Conservation (phyloP, 2,113 vertebrate species). For the Heterocephalus glaber region DNA sequence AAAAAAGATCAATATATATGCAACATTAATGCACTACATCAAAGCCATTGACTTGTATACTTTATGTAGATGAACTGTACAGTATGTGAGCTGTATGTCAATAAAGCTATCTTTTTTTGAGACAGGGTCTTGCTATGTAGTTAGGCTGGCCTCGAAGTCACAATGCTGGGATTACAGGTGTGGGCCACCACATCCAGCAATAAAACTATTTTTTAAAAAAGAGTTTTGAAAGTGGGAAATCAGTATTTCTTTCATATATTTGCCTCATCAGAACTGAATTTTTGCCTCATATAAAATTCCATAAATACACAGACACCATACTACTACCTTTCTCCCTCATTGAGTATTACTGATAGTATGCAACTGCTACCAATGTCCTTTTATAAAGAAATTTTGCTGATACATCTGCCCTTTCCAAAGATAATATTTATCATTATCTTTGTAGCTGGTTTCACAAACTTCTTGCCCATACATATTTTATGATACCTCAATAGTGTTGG, state of each 20-base stretch:
- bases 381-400: constrained; percentile 20
- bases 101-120: background rate
- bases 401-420: constrained; percentile 16
- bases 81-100: background rate
- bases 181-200: too few species aligned
- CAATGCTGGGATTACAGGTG: too few species aligned
- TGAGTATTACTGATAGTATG: background rate
- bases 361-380: background rate
- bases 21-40: background rate
- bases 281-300: background rate
- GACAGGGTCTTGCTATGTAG: too few species aligned
- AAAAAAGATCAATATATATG: background rate
- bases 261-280: background rate
- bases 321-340: background rate
- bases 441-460: constrained; percentile 13
- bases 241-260: background rate
- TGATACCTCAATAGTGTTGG: background rate
- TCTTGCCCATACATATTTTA: background rate
- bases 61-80: background rate
- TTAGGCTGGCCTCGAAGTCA: too few species aligned
- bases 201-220: background rate
- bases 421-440: constrained; percentile 25
- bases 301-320: background rate
- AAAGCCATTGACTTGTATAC: background rate
- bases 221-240: background rate